Evolutionary conservation across 2,797 vertebrate species (phyloP).

Genomic region (Triplophysa bombifrons): DNA sequence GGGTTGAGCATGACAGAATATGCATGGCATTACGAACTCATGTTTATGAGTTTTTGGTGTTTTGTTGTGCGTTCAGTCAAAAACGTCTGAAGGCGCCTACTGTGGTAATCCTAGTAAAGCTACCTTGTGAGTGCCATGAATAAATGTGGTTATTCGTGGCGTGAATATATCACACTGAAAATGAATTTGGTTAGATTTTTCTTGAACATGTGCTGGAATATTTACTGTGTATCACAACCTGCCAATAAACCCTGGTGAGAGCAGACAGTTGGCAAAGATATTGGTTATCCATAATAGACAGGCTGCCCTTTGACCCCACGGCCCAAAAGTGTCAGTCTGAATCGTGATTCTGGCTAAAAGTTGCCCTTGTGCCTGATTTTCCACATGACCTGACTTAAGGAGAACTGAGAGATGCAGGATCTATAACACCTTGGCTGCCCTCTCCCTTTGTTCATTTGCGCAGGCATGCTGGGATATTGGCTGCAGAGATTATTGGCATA

Average conservation of each 20-base stretch:
- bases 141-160: constrained; percentile 29
- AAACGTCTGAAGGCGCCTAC: constrained; percentile 13
- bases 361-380: constrained; percentile 55
- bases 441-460: constrained; percentile 71
- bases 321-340: constrained; percentile 50
- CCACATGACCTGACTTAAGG: constrained; percentile 61
- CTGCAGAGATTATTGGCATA: constrained; percentile 71
- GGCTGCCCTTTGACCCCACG: constrained; percentile 48
- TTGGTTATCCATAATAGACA: constrained; percentile 44
- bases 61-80: constrained; percentile 26
- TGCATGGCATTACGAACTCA: constrained; percentile 52
- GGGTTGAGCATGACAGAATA: constrained; percentile 48
- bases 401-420: constrained; percentile 68
- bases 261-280: constrained; percentile 10
- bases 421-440: constrained; percentile 70
- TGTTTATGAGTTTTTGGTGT: constrained; percentile 38
- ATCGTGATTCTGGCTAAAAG: constrained; percentile 56
- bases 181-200: constrained; percentile 3
- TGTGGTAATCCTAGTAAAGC: constrained; percentile 29
- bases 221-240: constrained; percentile 26
- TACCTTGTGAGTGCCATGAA: constrained; percentile 35
- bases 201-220: neutral
- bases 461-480: constrained; percentile 67
- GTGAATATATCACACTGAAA: constrained; percentile 29
- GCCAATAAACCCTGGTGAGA: constrained; percentile 35